phyloP scores from a whole-genome alignment of 2,888 invertebrate genomes.

The Vanessa cardui region DNA sequence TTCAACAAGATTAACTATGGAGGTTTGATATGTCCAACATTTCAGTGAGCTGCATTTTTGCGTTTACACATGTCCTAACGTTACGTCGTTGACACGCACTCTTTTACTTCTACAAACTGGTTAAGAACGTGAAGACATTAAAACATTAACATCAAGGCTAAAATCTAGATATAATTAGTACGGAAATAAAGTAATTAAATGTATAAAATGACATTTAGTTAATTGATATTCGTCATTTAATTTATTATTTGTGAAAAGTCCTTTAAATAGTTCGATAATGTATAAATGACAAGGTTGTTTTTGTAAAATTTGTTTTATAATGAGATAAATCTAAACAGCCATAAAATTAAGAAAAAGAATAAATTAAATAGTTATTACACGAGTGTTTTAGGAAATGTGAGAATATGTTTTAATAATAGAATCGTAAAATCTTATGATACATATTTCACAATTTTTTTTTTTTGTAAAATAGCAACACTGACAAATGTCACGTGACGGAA shows the following conservation, averaged over 20 bases:
- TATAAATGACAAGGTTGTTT: slow-evolving; percentile 1
- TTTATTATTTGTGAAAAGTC: not conserved
- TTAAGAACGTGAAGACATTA: not conserved
- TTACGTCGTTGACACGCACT: too few species aligned
- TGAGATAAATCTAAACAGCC: not conserved
- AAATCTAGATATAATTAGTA: slow-evolving; percentile 8
- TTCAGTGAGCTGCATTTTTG: too few species aligned
- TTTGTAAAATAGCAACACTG: too few species aligned
- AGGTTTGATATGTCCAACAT: too few species aligned
- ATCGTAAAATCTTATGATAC: not conserved
- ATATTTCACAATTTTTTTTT: too few species aligned
- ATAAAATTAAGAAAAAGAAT: too few species aligned
- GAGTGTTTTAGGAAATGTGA: not conserved
- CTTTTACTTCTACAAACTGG: not conserved
- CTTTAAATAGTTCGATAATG: not conserved
- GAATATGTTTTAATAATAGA: not conserved
- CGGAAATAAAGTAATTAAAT: slow-evolving; percentile 1
- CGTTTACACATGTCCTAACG: too few species aligned
- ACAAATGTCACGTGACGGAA: too few species aligned
- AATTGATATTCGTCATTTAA: slow-evolving; percentile 1
- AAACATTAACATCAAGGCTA: not conserved
- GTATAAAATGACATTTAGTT: not conserved
- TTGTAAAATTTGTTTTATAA: not conserved
- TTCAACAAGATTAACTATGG: too few species aligned
- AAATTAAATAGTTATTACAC: too few species aligned